phyloP scores from a whole-genome alignment of 2,797 vertebrate species.

The Oreonectes daqikongensis region DNA sequence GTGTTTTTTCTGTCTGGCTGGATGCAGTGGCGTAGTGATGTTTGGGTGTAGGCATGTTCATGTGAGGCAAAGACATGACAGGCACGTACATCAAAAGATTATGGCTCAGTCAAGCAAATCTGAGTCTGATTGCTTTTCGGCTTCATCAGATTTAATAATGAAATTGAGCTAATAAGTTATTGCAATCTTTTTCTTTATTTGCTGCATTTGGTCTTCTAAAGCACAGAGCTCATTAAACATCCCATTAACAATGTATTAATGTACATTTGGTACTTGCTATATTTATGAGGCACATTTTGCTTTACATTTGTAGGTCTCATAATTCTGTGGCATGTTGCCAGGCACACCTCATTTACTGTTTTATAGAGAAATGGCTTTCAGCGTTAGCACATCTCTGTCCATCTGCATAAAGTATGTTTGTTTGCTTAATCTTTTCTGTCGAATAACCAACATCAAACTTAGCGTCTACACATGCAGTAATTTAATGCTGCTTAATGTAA shows the following conservation, averaged over 20 bases:
- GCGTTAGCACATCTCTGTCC: neutral
- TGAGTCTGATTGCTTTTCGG: conserved; percentile 55
- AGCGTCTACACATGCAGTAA: neutral
- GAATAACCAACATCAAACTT: too few species aligned
- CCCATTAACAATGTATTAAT: conserved; percentile 3
- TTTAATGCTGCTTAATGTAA: neutral
- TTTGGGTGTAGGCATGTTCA: conserved; percentile 17
- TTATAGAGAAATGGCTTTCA: neutral
- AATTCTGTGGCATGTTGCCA: neutral
- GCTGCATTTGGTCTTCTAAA: conserved; percentile 1
- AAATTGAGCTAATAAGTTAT: conserved; percentile 54
- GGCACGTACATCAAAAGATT: conserved; percentile 53
- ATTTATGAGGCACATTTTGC: conserved; percentile 3
- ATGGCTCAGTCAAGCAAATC: conserved; percentile 49
- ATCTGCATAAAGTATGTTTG: neutral
- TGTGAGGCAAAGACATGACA: conserved; percentile 34
- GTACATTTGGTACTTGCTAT: conserved; percentile 5
- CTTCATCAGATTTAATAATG: conserved; percentile 58
- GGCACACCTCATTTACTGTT: neutral
- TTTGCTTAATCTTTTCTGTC: neutral
- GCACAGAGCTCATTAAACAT: conserved; percentile 14
- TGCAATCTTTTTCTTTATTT: conserved; percentile 23
- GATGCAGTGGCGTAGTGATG: conserved; percentile 4
- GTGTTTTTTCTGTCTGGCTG: neutral
- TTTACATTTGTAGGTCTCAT: neutral